A percentile compares a stretch with the other conserved stretches of the same genome.
phyloP scores from a whole-genome alignment of 2,113 vertebrate species.

The Muntiacus muntjak region DNA sequence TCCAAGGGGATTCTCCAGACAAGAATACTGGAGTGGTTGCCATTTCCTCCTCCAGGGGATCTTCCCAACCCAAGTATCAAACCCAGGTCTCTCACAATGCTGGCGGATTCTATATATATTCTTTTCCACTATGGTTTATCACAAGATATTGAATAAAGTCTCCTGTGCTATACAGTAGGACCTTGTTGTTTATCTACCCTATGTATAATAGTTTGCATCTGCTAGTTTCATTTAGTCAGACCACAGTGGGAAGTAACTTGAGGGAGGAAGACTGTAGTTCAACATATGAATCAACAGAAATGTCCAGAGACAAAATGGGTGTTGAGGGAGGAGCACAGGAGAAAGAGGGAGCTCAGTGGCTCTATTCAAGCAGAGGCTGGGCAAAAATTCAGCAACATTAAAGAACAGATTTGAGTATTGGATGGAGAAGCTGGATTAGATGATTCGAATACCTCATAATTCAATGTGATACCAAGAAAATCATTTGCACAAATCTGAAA shows the following conservation, averaged over 20 bases:
- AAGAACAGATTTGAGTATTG: constrained; percentile 40
- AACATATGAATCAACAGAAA: background rate
- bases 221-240: background rate
- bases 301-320: background rate
- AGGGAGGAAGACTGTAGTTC: background rate
- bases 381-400: constrained; percentile 5
- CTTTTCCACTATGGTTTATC: background rate
- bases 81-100: background rate
- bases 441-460: background rate
- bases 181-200: background rate
- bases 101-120: background rate
- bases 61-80: background rate
- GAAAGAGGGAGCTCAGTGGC: background rate
- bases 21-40: background rate
- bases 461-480: background rate
- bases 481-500: constrained; percentile 75
- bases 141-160: background rate
- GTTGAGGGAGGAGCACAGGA: background rate
- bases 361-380: background rate
- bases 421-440: background rate
- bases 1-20: background rate
- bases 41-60: background rate
- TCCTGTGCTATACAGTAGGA: background rate
- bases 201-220: background rate
- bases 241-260: background rate